Conservation (phyloP, 2,888 invertebrate species). For the Heliconius sara region DNA sequence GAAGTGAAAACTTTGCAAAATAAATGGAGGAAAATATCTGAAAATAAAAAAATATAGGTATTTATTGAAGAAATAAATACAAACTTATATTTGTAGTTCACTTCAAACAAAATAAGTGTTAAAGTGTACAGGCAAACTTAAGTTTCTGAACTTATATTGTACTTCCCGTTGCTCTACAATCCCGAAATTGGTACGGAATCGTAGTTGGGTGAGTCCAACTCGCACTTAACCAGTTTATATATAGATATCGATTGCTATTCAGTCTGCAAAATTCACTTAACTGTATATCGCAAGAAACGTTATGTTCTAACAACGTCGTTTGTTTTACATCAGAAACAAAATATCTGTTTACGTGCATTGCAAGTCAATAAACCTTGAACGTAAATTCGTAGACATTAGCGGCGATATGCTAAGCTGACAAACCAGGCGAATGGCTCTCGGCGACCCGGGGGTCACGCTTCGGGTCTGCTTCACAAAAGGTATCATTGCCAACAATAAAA, state of each 20-base stretch:
- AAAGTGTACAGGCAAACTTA: too few relatives aligned
- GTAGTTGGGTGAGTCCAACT: too few relatives aligned
- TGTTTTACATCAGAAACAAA: constrained; percentile 16
- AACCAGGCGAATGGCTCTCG: constrained; percentile 28
- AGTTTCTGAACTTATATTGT: too few relatives aligned
- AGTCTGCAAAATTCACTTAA: constrained; percentile 2
- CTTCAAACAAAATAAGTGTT: too few relatives aligned
- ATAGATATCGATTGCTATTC: neutral
- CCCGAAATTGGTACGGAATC: too few relatives aligned
- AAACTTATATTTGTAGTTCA: neutral
- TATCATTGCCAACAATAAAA: constrained; percentile 24
- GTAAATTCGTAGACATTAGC: constrained; percentile 40
- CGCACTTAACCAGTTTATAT: too few relatives aligned
- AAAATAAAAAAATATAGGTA: too few relatives aligned
- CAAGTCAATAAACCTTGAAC: constrained; percentile 39
- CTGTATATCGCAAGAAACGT: neutral
- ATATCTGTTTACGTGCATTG: constrained; percentile 27
- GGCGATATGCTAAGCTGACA: constrained; percentile 35
- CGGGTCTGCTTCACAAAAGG: constrained; percentile 30
- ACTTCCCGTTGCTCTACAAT: too few relatives aligned
- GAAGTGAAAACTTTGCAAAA: too few relatives aligned
- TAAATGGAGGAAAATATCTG: too few relatives aligned
- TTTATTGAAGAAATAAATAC: too few relatives aligned
- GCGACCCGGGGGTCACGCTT: constrained; percentile 34
- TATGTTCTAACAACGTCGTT: constrained; percentile 7